A percentile compares a stretch with the other conserved stretches of the same genome.
These are phyloP conservation scores for Dioctria linearis DNA, from an alignment of 2,888 invertebrate species.

Conservation along the genomic window DNA sequence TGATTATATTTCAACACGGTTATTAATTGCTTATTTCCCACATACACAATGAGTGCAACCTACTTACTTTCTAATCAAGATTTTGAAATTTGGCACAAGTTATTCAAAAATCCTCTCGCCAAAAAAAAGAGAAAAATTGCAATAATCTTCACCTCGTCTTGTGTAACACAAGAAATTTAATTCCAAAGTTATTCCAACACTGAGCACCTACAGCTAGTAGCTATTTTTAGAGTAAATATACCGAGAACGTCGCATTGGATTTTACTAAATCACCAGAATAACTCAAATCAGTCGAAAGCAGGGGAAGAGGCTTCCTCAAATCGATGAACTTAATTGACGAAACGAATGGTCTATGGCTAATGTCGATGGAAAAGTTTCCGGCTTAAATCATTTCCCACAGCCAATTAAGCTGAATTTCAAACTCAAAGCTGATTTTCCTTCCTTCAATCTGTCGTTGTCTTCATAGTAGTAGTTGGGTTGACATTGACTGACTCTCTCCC, in stretches of 20 bases:
- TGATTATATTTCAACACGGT: too few relatives aligned
- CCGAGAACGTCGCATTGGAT: not conserved
- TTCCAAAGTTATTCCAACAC: not conserved
- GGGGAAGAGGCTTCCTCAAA: not conserved
- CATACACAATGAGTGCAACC: too few relatives aligned
- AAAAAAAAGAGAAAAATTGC: too few relatives aligned
- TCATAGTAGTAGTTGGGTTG: too few relatives aligned
- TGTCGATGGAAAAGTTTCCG: slow-evolving; percentile 21
- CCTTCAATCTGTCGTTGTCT: not conserved
- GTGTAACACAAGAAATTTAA: too few relatives aligned
- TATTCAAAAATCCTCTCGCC: too few relatives aligned
- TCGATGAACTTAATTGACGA: not conserved
- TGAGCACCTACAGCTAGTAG: not conserved
- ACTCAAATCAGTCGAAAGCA: not conserved
- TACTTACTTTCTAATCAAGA: too few relatives aligned
- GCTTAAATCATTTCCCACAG: slow-evolving; percentile 42
- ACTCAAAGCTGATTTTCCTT: slow-evolving; percentile 38
- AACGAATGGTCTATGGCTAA: slow-evolving; percentile 16
- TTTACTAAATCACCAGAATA: slow-evolving; percentile 8
- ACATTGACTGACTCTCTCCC: too few relatives aligned
- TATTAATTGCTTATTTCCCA: too few relatives aligned
- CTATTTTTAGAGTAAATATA: not conserved
- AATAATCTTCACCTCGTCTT: too few relatives aligned
- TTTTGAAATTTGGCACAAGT: too few relatives aligned
- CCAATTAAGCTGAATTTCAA: slow-evolving; percentile 42